phyloP scores from a whole-genome alignment of 2,888 invertebrate species.

The Lymantria monacha region DNA sequence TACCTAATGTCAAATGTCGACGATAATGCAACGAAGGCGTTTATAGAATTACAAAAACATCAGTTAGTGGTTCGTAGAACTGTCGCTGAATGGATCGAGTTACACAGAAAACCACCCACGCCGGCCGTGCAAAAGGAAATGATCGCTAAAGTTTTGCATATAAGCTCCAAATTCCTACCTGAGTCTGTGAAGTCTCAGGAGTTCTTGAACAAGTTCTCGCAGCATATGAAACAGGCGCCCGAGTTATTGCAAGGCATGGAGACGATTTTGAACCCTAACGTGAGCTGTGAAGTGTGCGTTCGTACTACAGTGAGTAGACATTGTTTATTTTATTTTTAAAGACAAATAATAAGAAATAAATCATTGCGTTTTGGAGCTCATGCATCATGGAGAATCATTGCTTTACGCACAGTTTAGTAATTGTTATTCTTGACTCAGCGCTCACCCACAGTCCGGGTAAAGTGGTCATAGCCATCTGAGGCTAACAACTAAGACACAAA shows the following conservation, averaged over 20 bases:
- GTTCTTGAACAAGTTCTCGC: slow-evolving; percentile 91
- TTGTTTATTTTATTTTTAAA: not conserved
- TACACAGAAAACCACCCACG: slow-evolving; percentile 87
- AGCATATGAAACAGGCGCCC: slow-evolving; percentile 88
- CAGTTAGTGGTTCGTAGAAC: slow-evolving; percentile 91
- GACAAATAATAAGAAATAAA: too few species aligned
- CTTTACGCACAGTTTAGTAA: too few species aligned
- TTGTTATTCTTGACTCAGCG: too few species aligned
- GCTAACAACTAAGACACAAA: too few species aligned
- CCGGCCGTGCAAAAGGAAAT: slow-evolving; percentile 88
- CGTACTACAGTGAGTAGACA: slow-evolving; percentile 87
- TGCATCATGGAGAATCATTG: too few species aligned
- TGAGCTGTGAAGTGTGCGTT: slow-evolving; percentile 97
- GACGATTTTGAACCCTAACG: slow-evolving; percentile 92
- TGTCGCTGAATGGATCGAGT: slow-evolving; percentile 93
- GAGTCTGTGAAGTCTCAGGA: slow-evolving; percentile 96
- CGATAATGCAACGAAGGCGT: slow-evolving; percentile 94
- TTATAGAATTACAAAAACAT: slow-evolving; percentile 94
- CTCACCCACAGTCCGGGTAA: too few species aligned
- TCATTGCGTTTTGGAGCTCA: too few species aligned
- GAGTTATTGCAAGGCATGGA: slow-evolving; percentile 90
- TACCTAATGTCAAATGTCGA: slow-evolving; percentile 96
- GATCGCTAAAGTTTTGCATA: slow-evolving; percentile 84
- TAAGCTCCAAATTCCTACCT: slow-evolving; percentile 90
- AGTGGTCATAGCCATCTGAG: too few species aligned